These are phyloP conservation scores for Spinus pinus DNA, from an alignment of 2,797 vertebrate species.

Conservation along the genomic window DNA sequence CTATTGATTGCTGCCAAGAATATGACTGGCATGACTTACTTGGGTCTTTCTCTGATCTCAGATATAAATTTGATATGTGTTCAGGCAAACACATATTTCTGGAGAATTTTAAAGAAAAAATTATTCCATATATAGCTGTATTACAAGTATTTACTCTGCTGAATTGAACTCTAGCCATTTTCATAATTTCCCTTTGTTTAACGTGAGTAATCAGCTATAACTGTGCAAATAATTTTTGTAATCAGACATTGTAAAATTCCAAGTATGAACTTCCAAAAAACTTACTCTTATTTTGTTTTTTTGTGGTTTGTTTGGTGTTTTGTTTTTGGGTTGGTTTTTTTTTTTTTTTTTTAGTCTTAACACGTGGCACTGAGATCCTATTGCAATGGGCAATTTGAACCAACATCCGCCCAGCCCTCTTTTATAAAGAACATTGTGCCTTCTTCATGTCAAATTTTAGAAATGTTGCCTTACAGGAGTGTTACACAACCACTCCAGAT, in stretches of 20 bases:
- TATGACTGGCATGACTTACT: conserved; percentile 45
- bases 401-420: background rate
- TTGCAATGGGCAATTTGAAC: background rate
- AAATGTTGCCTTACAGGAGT: background rate
- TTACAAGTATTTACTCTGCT: background rate
- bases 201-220: background rate
- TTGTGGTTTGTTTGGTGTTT: background rate
- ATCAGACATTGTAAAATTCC: background rate
- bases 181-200: background rate
- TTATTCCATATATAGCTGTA: background rate
- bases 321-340: no score
- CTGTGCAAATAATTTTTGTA: background rate
- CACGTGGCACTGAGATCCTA: background rate
- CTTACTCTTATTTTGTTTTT: background rate
- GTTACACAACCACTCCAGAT: background rate
- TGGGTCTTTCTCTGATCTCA: conserved; percentile 23
- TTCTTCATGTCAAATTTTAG: background rate
- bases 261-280: background rate
- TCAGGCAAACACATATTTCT: conserved; percentile 33
- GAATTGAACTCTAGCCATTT: background rate
- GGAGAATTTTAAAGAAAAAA: background rate
- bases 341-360: background rate
- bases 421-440: conserved; percentile 3
- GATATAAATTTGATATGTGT: conserved; percentile 30
- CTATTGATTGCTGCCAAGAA: conserved; percentile 51